phyloP scores from a whole-genome alignment of 2,888 invertebrate genomes.

The Zhuqinia jingwanae region DNA sequence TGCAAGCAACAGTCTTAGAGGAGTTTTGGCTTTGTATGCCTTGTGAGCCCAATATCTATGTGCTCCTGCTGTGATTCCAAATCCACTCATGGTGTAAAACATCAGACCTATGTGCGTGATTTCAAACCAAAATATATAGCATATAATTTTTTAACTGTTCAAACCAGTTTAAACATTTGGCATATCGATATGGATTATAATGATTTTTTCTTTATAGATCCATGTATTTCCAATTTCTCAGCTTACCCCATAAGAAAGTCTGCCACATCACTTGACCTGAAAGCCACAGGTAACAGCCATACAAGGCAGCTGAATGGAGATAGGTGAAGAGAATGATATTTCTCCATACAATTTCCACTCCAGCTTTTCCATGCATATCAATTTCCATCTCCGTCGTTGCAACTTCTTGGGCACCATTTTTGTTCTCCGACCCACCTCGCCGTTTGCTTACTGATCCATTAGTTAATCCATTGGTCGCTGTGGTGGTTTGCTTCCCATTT shows the following conservation, averaged over 20 bases:
- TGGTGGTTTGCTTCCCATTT: constrained; percentile 57
- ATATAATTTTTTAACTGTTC: constrained; percentile 11
- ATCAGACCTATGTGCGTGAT: constrained; percentile 87
- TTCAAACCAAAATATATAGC: too few relatives aligned
- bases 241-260: constrained; percentile 77
- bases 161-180: neutral
- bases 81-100: constrained; percentile 89
- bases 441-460: constrained; percentile 36
- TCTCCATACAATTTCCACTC: constrained; percentile 87
- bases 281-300: constrained; percentile 88
- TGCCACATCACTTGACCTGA: constrained; percentile 80
- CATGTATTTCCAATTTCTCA: neutral
- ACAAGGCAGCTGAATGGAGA: constrained; percentile 88
- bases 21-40: constrained; percentile 97
- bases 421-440: neutral
- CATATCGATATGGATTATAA: too few relatives aligned
- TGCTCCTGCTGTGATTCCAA: constrained; percentile 99
- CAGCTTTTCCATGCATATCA: constrained; percentile 48
- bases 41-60: constrained; percentile 98
- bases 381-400: constrained; percentile 27
- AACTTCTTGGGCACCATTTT: constrained; percentile 10
- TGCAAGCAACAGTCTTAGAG: constrained; percentile 89
- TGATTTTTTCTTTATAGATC: too few relatives aligned
- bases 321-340: constrained; percentile 89
- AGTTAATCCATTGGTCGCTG: neutral